Evolutionary conservation across 2,113 vertebrate genomes (phyloP).

Genomic region (crab-eating macaque (Macaca fascicularis)): DNA sequence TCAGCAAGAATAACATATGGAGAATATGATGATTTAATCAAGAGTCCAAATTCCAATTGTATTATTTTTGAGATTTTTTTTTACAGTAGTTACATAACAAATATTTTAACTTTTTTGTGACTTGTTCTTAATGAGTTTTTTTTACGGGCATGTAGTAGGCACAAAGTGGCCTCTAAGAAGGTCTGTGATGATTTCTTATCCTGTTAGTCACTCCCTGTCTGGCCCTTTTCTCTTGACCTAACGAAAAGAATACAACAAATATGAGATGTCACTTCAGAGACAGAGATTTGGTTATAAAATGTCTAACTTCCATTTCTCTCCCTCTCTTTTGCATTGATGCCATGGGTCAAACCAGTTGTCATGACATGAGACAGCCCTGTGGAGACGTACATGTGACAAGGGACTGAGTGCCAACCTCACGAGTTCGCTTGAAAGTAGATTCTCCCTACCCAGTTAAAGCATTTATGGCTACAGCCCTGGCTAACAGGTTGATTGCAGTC

Average conservation of each 20-base stretch:
- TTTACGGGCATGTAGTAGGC: neutral
- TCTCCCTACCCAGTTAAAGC: neutral
- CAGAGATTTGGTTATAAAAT: neutral
- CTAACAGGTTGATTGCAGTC: neutral
- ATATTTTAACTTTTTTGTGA: neutral
- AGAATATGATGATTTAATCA: neutral
- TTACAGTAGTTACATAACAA: neutral
- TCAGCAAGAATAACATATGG: neutral
- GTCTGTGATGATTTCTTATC: neutral
- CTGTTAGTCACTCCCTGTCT: neutral
- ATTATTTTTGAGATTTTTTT: neutral
- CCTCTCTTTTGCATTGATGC: neutral
- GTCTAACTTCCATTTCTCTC: neutral
- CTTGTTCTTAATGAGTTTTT: neutral
- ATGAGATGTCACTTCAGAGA: neutral
- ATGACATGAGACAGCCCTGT: neutral
- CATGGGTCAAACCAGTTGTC: neutral
- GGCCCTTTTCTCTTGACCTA: neutral
- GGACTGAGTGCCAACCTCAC: neutral
- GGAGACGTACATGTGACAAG: neutral
- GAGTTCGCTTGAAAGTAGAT: neutral
- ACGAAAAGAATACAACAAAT: neutral
- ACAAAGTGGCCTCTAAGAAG: neutral
- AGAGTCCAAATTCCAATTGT: neutral
- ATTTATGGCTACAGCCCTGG: neutral